Percentiles rank a stretch among this genome's conserved stretches.
Evolutionary conservation across 2,113 vertebrate species (phyloP).

Genomic region (Sphaerodactylus townsendi): DNA sequence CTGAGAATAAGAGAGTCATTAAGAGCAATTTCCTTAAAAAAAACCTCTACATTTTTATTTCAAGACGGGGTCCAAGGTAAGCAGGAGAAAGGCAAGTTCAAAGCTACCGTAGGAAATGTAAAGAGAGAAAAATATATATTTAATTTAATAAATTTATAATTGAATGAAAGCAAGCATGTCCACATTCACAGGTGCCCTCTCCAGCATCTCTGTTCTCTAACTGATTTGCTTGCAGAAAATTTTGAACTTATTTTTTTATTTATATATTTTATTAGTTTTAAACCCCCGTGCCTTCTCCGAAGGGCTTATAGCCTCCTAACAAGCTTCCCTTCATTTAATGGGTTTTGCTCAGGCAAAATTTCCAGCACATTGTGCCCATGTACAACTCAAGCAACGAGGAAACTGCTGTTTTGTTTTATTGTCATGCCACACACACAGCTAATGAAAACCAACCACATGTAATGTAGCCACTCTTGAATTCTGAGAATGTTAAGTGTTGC

Average conservation of each 20-base stretch:
- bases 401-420: too few relatives aligned
- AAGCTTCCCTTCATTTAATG: neutral
- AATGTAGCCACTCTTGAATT: too few relatives aligned
- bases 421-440: too few relatives aligned
- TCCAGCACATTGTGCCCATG: too few relatives aligned
- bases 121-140: neutral
- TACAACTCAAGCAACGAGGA: too few relatives aligned
- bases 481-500: too few relatives aligned
- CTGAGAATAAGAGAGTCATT: slow-evolving; percentile 44
- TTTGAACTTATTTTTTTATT: slow-evolving; percentile 52
- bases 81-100: slow-evolving; percentile 41
- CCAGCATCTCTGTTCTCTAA: slow-evolving; percentile 44
- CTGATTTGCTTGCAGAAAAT: slow-evolving; percentile 45
- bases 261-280: too few relatives aligned
- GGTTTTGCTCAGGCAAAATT: neutral
- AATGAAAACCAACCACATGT: too few relatives aligned
- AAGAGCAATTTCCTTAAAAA: slow-evolving; percentile 39
- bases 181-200: slow-evolving; percentile 25
- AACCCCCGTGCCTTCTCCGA: too few relatives aligned
- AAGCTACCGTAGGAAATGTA: slow-evolving; percentile 4
- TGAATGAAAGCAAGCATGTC: slow-evolving; percentile 37
- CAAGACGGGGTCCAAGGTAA: slow-evolving; percentile 22
- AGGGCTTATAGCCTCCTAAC: too few relatives aligned
- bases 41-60: slow-evolving; percentile 53
- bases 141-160: too few relatives aligned